phyloP scores from a whole-genome alignment of 2,113 vertebrate genomes.

The Myotis yumanensis region DNA sequence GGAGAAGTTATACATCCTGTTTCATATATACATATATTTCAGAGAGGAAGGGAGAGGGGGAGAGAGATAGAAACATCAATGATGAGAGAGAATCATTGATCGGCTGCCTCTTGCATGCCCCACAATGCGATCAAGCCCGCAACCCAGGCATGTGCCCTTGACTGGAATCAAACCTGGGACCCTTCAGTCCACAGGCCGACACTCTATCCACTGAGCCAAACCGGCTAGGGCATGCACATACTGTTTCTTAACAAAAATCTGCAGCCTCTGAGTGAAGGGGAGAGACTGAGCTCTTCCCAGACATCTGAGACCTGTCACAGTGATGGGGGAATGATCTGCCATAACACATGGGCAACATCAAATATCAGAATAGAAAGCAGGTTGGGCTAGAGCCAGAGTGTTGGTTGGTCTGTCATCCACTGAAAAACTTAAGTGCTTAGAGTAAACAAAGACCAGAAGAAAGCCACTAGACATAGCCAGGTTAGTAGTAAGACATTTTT shows the following conservation, averaged over 20 bases:
- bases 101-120: too few relatives aligned
- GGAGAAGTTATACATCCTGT: accelerated
- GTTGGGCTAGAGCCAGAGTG: not conserved
- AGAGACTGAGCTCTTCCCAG: not conserved
- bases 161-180: too few relatives aligned
- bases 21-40: too few relatives aligned
- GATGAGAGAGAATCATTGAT: too few relatives aligned
- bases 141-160: too few relatives aligned
- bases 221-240: too few relatives aligned
- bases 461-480: not conserved
- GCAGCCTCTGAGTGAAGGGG: not conserved
- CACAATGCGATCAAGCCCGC: too few relatives aligned
- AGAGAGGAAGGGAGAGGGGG: too few relatives aligned
- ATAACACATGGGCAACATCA: accelerated
- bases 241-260: not conserved
- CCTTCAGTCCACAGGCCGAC: too few relatives aligned
- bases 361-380: not conserved
- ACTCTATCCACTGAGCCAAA: too few relatives aligned
- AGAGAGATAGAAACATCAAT: too few relatives aligned
- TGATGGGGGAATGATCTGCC: not conserved
- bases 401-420: not conserved
- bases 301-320: not conserved
- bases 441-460: not conserved
- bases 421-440: not conserved
- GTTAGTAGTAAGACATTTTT: accelerated